Evolutionary conservation across 2,888 invertebrate species (phyloP), one percentile per base, ranked within the genome.

Genomic region (Lycia hirtaria): DNA sequence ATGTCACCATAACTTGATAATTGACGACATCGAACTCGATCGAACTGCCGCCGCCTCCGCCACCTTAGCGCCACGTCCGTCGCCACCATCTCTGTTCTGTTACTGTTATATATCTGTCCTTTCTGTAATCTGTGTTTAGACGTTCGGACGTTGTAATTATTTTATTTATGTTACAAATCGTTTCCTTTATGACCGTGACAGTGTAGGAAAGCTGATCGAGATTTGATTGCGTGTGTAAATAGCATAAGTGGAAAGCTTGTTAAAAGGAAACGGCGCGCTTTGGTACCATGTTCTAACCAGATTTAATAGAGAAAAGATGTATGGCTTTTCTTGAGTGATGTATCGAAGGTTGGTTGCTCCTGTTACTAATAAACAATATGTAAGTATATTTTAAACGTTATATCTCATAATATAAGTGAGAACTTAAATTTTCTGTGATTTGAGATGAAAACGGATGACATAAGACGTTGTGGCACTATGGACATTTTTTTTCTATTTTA

Each of bases 101-200:
- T n/a, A n/a, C n/a, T 15, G n/a, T 14, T 45, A 9, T 14, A 20
- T 33, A 22, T 47, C 35, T 47, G 17, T 35, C 26, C 24, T 35
- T 26, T 67, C 57, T 57, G 58, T 65, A 59, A 68, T 47, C 26
- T 35, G 74, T 49, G 43, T 28, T 17, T 12, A 4, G 20, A 26
- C 48, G 33, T 24, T 56, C 22, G 47, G 52, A 58, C 48, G 68
- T 55, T 80, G 80, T 82, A 88, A 87, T 88, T 85, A 88, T 88
- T 83, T 84, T 84, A 88, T 88, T 87, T 84, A 83, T 81, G 73
- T 79, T 78, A 87, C 78, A 82, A 83, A 88, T 83, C 75, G 83
- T 75, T 86, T 86, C 87, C 86, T 83, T 72, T 78, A 68, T 67
- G 67, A 65, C 68, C 73, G 73, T 80, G 80, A 83, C 79, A 80